phyloP scores from a whole-genome alignment of 2,888 invertebrate genomes.

The Allacma fusca region DNA sequence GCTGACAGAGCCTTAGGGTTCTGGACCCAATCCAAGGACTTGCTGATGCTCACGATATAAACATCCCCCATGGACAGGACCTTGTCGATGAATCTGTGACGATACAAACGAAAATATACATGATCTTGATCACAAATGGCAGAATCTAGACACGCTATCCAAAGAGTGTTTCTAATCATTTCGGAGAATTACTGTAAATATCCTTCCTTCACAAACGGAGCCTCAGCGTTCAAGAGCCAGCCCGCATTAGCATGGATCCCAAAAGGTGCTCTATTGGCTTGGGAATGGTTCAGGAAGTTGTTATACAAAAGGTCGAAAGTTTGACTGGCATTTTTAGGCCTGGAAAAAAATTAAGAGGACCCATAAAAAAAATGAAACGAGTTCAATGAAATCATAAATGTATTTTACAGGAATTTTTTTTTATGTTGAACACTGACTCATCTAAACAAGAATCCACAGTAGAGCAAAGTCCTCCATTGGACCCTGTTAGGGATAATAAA shows the following conservation, averaged over 20 bases:
- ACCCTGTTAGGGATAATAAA: conserved; percentile 70
- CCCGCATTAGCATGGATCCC: conserved; percentile 74
- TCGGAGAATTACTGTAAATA: conserved; percentile 65
- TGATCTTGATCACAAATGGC: too few relatives aligned
- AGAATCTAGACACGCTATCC: too few relatives aligned
- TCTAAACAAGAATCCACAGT: conserved; percentile 69
- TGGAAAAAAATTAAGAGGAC: too few relatives aligned
- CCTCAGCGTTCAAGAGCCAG: conserved; percentile 67
- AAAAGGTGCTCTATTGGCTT: conserved; percentile 73
- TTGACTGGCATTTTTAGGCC: conserved; percentile 66
- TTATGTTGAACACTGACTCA: conserved; percentile 34
- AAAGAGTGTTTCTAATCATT: too few relatives aligned
- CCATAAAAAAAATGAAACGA: too few relatives aligned
- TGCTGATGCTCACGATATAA: conserved; percentile 69
- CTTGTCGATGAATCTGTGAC: conserved; percentile 67
- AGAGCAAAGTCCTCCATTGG: conserved; percentile 67
- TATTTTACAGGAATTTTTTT: not conserved
- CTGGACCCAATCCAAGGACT: conserved; percentile 70
- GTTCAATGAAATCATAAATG: too few relatives aligned
- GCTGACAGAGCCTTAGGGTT: conserved; percentile 65
- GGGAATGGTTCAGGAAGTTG: conserved; percentile 74
- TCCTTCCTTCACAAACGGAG: conserved; percentile 65
- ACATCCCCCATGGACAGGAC: conserved; percentile 69
- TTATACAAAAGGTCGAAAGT: conserved; percentile 70
- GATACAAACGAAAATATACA: not conserved